Evolutionary conservation across 2,113 vertebrate species (phyloP).

Genomic region (Dunckerocampus dactyliophorus): DNA sequence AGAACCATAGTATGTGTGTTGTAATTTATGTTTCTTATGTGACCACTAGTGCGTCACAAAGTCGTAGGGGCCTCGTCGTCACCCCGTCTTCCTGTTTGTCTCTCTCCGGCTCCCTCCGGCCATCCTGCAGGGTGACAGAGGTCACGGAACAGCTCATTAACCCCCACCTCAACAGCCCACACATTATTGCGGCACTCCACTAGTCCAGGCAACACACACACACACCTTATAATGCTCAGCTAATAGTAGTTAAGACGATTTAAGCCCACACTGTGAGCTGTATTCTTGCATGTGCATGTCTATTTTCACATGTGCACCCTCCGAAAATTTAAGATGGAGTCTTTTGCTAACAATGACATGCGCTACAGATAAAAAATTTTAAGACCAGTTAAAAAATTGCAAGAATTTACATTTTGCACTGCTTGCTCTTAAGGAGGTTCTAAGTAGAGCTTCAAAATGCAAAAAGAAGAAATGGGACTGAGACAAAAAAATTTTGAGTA

Average conservation of each 20-base stretch:
- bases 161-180: constrained; percentile 64
- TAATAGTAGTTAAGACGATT: constrained; percentile 66
- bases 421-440: no score
- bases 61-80: constrained; percentile 44
- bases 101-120: constrained; percentile 56
- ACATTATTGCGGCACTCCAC: constrained; percentile 39
- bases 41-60: constrained; percentile 1
- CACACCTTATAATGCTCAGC: constrained; percentile 60
- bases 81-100: constrained; percentile 68
- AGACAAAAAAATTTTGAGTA: no score
- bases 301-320: background rate
- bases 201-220: constrained; percentile 17
- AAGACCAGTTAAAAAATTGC: no score
- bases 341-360: no score
- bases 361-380: no score
- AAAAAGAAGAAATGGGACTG: no score
- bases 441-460: no score
- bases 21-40: background rate
- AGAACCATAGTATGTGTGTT: no score
- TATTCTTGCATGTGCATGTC: constrained; percentile 27
- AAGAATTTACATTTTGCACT: no score
- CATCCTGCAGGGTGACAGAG: constrained; percentile 61
- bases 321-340: no score
- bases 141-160: constrained; percentile 73
- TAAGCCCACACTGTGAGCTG: constrained; percentile 47